Evolutionary conservation across 2,113 vertebrate species (phyloP), one percentile per base, ranked within the genome.

Genomic region (Colinus virginianus): DNA sequence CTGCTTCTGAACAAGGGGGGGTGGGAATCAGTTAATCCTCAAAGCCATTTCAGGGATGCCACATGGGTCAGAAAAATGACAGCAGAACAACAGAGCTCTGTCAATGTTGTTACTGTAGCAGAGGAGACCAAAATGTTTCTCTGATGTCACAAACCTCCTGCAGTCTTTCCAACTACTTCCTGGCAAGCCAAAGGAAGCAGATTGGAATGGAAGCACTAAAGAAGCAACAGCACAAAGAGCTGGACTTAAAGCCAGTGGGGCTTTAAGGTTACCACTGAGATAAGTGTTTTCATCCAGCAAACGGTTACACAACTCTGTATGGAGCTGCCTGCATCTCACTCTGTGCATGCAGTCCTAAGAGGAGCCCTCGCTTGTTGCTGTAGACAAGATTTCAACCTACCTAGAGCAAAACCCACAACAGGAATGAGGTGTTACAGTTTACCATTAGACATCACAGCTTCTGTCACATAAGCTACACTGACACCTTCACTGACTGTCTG

Each of bases 341-440:
- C 23, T 3, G 0, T 2, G 6, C 4, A n/a, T 53, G 7, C 23
- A 21, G 30, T 15, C 3, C 0, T 5, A 59, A 8, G 13, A 72
- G 42, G 30, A 78, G 38, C 80, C 53, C 30, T 67, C 21, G 0
- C 46, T 76, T 36, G 51, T 8, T 80, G 56, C 51, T 4, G 1
- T 30, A 42, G 20, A 18, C 40, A 62, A 46, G 63, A 49, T 8
- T 56, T 84, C 21, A 18, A 55, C 55, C 62, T 6, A 69, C 15
- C 61, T 34, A 38, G 30, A 28, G 38, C 72, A 82, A 79, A 51
- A 90, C 4, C 40, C 68, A 26, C 0, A 0, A 14, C 25, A 28
- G 30, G 16, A 28, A 51, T 5, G 7, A 51, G 28, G 26, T 1
- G 1, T 74, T 70, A 70, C 34, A 75, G 14, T 51, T 14, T 4